Evolutionary conservation across 2,888 invertebrate genomes (phyloP), one percentile per base, ranked within the genome.

Genomic region (Tinea semifulvella): DNA sequence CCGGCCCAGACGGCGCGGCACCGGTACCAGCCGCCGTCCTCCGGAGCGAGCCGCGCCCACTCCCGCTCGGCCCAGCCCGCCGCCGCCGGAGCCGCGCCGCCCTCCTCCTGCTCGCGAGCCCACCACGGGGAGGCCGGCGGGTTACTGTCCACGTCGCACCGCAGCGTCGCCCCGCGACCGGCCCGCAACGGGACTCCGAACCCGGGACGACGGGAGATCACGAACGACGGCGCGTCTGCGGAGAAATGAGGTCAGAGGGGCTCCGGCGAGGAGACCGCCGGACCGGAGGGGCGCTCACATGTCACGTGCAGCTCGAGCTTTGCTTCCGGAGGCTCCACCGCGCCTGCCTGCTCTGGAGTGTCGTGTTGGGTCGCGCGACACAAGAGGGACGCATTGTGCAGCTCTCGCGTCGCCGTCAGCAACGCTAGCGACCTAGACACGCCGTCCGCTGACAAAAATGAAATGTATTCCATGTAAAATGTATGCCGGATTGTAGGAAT

Each of bases 141-240:
- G 80, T 96, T 95, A 57, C 96, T 92, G 77, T 96, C 95, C 50
- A 96, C 94, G 69, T 94, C 93, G 61, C 96, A 96, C 68, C 93
- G 91, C 55, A 96, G 77, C 46, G 93, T 92, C 50, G 96, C 92
- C 50, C 93, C 88, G 64, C 92, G 92, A 48, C 95, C 95, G 67
- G 95, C 94, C 49, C 89, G 84, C 54, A 96, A 85, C 19, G 94
- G 90, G 68, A 92, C 89, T 43, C 95, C 95, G 71, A 95, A 96
- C 42, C 93, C 94, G n/a, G 95, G 95, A 74, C 92, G 89, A 54
- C 95, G 88, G 50, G 93, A 94, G 70, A 95, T 94, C 63, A 92
- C 92, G 73, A 96, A 96, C 51, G 94, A 93, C 42, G 95, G 95
- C 44, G 92, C 91, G 74, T 95, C 95, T 95, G 84, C n/a, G 6